Conservation (phyloP, 2,797 vertebrate species). For the Mus caroli region DNA sequence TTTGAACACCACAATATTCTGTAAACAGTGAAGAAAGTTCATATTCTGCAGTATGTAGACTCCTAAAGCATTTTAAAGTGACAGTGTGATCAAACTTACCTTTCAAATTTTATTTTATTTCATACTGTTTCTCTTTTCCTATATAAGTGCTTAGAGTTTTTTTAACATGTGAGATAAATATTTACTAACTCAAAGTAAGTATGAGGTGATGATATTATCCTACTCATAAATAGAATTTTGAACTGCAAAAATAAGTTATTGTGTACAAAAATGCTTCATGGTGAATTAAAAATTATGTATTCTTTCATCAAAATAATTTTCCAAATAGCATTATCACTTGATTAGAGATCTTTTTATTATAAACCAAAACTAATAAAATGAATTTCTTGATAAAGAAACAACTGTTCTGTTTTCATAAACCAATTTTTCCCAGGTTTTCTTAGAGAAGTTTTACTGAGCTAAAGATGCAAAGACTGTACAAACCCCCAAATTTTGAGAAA, state of each 20-base stretch:
- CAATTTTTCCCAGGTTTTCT: conserved; percentile 32
- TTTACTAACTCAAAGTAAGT: conserved; percentile 12
- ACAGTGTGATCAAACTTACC: not conserved
- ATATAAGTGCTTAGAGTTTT: not conserved
- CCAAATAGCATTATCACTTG: not conserved
- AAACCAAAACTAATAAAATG: conserved; percentile 37
- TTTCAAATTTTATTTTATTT: conserved; percentile 1
- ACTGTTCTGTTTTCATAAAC: conserved; percentile 23
- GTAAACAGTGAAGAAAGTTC: not conserved
- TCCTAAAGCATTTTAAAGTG: not conserved
- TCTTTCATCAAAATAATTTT: conserved; percentile 45
- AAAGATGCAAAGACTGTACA: not conserved
- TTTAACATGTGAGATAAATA: conserved; percentile 15
- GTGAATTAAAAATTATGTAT: conserved; percentile 14
- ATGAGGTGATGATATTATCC: not conserved
- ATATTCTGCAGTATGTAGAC: not conserved
- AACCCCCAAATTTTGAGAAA: not conserved
- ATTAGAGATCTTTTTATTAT: conserved; percentile 25
- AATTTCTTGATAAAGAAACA: conserved; percentile 36
- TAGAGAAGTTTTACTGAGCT: not conserved
- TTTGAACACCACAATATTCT: not conserved
- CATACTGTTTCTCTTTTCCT: not conserved
- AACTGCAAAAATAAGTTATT: not conserved
- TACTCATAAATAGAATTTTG: not conserved
- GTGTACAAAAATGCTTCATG: not conserved